A percentile compares a stretch with the other conserved stretches of the same genome.
Evolutionary conservation across 2,797 vertebrate species (phyloP).

Genomic region (Enteromius radiatus): DNA sequence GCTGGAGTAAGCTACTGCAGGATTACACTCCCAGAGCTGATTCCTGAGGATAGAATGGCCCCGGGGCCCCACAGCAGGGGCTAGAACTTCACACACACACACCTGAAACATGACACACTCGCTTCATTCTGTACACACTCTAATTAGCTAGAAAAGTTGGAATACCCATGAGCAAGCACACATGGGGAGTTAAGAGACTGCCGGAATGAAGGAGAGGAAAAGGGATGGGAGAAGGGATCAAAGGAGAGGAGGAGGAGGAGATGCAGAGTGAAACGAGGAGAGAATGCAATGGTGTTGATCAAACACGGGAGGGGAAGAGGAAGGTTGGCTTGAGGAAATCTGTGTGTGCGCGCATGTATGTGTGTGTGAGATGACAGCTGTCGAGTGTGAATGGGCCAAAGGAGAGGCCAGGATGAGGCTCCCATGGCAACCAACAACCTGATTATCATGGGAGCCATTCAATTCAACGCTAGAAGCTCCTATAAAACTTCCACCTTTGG

Average conservation of each 20-base stretch:
- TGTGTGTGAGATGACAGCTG: conserved; percentile 57
- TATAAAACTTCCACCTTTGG: conserved; percentile 33
- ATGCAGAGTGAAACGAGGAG: conserved; percentile 17
- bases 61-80: background rate
- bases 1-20: conserved; percentile 70
- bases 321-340: conserved; percentile 29
- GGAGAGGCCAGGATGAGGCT: conserved; percentile 44
- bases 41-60: conserved; percentile 43
- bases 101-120: background rate
- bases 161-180: conserved; percentile 10
- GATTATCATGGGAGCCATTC: conserved; percentile 72
- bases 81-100: conserved; percentile 29
- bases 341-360: background rate
- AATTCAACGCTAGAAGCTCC: conserved; percentile 1
- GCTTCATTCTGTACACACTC: conserved; percentile 9
- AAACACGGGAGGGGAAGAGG: conserved; percentile 30
- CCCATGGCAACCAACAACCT: conserved; percentile 61
- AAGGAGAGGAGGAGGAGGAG: conserved; percentile 36
- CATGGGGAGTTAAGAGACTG: conserved; percentile 11
- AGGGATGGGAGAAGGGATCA: conserved; percentile 19
- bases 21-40: conserved; percentile 66
- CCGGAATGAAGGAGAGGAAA: conserved; percentile 11
- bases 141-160: conserved; percentile 38
- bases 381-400: conserved; percentile 48
- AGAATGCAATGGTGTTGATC: conserved; percentile 29